phyloP scores from a whole-genome alignment of 2,113 vertebrate genomes.

The Melanerpes formicivorus region DNA sequence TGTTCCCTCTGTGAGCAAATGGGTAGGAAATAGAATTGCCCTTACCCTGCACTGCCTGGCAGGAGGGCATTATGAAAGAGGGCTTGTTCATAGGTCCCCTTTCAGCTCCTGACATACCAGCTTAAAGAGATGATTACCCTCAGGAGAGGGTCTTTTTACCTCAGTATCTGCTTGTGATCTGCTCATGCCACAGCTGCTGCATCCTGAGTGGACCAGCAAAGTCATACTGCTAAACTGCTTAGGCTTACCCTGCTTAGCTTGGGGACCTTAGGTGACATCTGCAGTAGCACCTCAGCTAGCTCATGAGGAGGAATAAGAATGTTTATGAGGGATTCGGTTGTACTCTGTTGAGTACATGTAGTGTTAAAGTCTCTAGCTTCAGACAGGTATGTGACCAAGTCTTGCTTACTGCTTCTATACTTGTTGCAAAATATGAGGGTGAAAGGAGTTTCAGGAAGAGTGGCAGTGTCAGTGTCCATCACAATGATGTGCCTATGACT shows the following conservation, averaged over 20 bases:
- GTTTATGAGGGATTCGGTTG: background rate
- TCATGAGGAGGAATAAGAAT: background rate
- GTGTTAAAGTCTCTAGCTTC: background rate
- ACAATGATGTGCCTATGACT: background rate
- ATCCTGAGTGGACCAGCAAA: background rate
- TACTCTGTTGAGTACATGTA: background rate
- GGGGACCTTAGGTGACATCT: background rate
- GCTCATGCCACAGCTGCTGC: background rate
- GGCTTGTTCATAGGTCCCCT: background rate
- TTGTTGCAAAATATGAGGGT: background rate
- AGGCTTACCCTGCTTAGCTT: background rate
- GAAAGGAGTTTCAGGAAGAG: background rate
- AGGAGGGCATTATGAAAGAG: background rate
- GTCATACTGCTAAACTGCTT: constrained; percentile 10
- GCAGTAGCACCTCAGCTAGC: background rate
- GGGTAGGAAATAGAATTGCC: background rate
- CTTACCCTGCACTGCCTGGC: background rate
- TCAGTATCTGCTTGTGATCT: constrained; percentile 2
- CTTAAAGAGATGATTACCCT: constrained; percentile 27
- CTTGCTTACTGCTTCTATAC: background rate
- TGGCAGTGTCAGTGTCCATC: background rate
- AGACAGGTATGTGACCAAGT: background rate
- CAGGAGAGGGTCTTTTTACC: background rate
- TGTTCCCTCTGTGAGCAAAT: background rate
- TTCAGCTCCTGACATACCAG: background rate